phyloP scores from a whole-genome alignment of 2,888 invertebrate species.

The Hirtodrosophila trivittata region DNA sequence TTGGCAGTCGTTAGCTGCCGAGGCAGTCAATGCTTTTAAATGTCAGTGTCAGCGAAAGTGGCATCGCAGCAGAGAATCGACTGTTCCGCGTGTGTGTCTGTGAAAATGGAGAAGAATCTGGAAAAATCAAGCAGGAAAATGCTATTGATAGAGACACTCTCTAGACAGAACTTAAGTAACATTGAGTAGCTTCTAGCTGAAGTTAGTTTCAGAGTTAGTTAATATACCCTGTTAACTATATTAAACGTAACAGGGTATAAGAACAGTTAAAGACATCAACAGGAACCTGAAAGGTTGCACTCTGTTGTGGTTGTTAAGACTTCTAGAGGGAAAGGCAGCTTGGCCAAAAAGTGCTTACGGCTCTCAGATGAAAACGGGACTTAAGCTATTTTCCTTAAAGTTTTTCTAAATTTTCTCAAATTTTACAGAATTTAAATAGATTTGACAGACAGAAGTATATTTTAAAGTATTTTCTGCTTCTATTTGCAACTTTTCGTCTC shows the following conservation, averaged over 20 bases:
- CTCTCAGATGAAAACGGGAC: constrained; percentile 31
- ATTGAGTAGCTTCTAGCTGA: too few relatives aligned
- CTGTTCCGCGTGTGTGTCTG: constrained; percentile 1
- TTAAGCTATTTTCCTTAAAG: constrained; percentile 17
- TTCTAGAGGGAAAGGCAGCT: background rate
- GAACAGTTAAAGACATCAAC: constrained; percentile 13
- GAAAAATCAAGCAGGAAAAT: background rate
- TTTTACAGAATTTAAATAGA: too few relatives aligned
- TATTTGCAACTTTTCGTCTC: too few relatives aligned
- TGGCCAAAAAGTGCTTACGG: constrained; percentile 5
- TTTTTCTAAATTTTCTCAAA: too few relatives aligned
- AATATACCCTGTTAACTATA: too few relatives aligned
- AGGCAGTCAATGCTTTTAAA: constrained; percentile 60
- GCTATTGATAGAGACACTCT: background rate
- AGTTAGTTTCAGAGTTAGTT: too few relatives aligned
- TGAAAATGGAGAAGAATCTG: constrained; percentile 9
- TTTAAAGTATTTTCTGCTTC: background rate
- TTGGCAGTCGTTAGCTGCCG: constrained; percentile 56
- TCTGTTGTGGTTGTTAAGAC: constrained; percentile 19
- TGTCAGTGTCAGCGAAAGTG: constrained; percentile 73
- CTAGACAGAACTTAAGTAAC: too few relatives aligned
- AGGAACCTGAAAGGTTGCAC: constrained; percentile 38
- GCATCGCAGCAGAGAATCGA: constrained; percentile 36
- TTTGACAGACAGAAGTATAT: too few relatives aligned
- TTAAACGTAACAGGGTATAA: background rate